phyloP scores from a whole-genome alignment of 2,888 invertebrate species.

The Cordilura impudica region DNA sequence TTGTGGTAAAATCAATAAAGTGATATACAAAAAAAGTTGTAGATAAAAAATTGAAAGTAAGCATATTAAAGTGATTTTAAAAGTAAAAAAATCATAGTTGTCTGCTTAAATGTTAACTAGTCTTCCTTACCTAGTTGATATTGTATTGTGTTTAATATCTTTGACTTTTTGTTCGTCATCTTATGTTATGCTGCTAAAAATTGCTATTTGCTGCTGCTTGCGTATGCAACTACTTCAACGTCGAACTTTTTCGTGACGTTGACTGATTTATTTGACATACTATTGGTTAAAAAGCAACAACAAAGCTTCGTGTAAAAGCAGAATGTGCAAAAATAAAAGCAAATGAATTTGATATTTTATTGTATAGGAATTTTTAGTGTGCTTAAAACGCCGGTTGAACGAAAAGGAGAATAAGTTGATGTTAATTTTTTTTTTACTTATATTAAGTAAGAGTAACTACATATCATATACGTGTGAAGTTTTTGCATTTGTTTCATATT shows the following conservation, averaged over 20 bases:
- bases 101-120: background rate
- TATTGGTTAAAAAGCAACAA: conserved; percentile 8
- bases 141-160: conserved; percentile 22
- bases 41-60: background rate
- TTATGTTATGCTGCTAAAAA: conserved; percentile 9
- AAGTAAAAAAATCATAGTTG: background rate
- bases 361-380: background rate
- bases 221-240: too few species aligned
- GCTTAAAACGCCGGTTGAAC: conserved; percentile 38
- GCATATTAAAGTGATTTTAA: background rate
- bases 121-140: conserved; percentile 6
- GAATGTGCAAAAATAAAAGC: conserved; percentile 13
- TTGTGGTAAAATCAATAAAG: conserved; percentile 44
- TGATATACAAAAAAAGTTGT: background rate
- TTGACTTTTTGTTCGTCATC: conserved; percentile 27
- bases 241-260: background rate
- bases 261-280: conserved; percentile 31
- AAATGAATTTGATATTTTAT: conserved; percentile 9
- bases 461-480: background rate
- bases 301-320: conserved; percentile 19
- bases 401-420: background rate
- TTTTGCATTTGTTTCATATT: background rate
- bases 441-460: background rate
- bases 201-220: background rate
- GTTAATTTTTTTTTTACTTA: conserved; percentile 4